Evolutionary conservation across 92 coral and sea anemone species (phyloP).

Genomic region (Porites rus): DNA sequence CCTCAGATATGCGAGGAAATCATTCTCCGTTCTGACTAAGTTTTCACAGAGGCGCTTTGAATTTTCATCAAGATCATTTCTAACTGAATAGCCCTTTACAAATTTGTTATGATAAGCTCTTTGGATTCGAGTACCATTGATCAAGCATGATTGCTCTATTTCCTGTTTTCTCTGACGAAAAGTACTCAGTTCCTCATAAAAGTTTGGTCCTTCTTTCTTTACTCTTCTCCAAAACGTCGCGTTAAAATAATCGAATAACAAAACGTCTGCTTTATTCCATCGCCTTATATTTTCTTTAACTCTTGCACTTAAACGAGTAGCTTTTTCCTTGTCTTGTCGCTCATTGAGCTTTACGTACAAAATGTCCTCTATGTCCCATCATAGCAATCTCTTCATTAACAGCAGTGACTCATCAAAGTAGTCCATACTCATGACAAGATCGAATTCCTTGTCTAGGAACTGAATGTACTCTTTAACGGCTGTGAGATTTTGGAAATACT

Average conservation of each 20-base stretch:
- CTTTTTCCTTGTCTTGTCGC: conserved; percentile 48
- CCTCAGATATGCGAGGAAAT: conserved; percentile 64
- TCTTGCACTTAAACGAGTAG: not conserved
- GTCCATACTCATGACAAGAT: conserved; percentile 79
- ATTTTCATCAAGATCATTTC: conserved; percentile 30
- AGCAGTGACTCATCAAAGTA: conserved; percentile 79
- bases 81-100: conserved; percentile 74
- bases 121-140: conserved; percentile 36
- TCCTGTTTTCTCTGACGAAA: conserved; percentile 33
- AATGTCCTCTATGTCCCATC: conserved; percentile 75
- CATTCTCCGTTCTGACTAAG: conserved; percentile 72
- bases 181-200: conserved; percentile 60
- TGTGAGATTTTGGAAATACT: conserved; percentile 65
- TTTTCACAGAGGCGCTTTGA: conserved; percentile 60
- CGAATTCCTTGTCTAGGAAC: conserved; percentile 56
- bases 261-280: not conserved
- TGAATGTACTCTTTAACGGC: conserved; percentile 63
- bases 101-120: conserved; percentile 77
- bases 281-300: not conserved
- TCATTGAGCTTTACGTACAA: conserved; percentile 77
- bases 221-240: conserved; percentile 1
- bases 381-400: conserved; percentile 60
- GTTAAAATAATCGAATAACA: not conserved
- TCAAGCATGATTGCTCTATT: not conserved
- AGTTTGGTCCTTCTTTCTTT: conserved; percentile 56